Evolutionary conservation across 2,888 invertebrate genomes (phyloP).

Genomic region (Sialis fuliginosa): DNA sequence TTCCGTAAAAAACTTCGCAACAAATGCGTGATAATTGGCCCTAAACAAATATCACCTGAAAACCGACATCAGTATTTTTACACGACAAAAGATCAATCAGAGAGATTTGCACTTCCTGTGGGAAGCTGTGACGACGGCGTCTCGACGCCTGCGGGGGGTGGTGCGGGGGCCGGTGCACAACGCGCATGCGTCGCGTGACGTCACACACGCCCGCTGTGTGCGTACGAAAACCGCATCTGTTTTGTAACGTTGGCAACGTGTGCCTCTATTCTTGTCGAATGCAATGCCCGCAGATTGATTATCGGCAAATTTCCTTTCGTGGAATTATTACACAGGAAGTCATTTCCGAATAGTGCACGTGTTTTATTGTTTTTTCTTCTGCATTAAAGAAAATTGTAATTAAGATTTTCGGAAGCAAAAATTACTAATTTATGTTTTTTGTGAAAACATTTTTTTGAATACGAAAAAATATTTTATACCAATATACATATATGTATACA

Average conservation of each 20-base stretch:
- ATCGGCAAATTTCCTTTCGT: neutral
- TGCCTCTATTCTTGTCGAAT: neutral
- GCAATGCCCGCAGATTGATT: neutral
- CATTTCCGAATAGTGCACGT: neutral
- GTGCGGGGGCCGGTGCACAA: neutral
- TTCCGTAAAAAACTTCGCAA: too few relatives aligned
- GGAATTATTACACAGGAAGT: neutral
- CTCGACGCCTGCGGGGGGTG: neutral
- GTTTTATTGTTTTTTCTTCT: too few relatives aligned
- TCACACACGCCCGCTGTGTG: neutral
- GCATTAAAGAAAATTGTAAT: too few relatives aligned
- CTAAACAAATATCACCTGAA: too few relatives aligned
- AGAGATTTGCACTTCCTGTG: slow-evolving; percentile 7
- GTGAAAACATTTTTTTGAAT: too few relatives aligned
- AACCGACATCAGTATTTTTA: neutral
- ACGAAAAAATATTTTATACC: too few relatives aligned
- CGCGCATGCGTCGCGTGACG: neutral
- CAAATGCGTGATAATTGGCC: too few relatives aligned
- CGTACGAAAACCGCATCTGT: neutral
- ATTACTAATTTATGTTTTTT: too few relatives aligned
- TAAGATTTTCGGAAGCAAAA: too few relatives aligned
- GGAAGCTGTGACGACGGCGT: slow-evolving; percentile 4
- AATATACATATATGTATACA: too few relatives aligned
- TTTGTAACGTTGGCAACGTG: neutral
- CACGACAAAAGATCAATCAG: slow-evolving; percentile 7